These are phyloP conservation scores for Syngnathus typhle DNA, from an alignment of 2,113 vertebrate genomes.

Conservation along the genomic window DNA sequence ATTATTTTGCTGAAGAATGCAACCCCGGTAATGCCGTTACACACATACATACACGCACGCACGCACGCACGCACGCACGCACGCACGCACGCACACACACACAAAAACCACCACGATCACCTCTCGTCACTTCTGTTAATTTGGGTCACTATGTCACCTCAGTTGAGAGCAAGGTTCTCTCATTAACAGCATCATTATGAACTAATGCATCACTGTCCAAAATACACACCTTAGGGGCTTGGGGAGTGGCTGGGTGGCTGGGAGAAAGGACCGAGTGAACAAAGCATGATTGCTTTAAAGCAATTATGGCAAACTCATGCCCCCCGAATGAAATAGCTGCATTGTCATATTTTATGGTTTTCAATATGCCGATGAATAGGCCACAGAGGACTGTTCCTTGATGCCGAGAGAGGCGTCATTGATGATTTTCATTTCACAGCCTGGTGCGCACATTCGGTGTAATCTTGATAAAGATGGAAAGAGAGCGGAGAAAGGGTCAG, in stretches of 20 bases:
- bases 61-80: not conserved
- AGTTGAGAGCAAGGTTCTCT: slow-evolving; percentile 45
- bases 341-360: slow-evolving; percentile 61
- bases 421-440: slow-evolving; percentile 68
- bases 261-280: slow-evolving; percentile 37
- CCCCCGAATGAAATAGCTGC: slow-evolving; percentile 55
- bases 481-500: slow-evolving; percentile 30
- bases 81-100: not conserved
- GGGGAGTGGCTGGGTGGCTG: slow-evolving; percentile 7
- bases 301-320: slow-evolving; percentile 53
- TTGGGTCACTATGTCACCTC: slow-evolving; percentile 60
- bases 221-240: slow-evolving; percentile 25
- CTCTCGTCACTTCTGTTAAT: slow-evolving; percentile 41
- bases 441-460: slow-evolving; percentile 53
- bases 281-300: slow-evolving; percentile 56
- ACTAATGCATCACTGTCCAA: slow-evolving; percentile 59
- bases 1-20: not conserved
- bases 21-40: not conserved
- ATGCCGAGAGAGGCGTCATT: slow-evolving; percentile 43
- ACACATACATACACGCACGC: not conserved
- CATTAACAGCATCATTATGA: slow-evolving; percentile 52
- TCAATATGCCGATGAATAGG: slow-evolving; percentile 52
- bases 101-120: not conserved
- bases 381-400: slow-evolving; percentile 41
- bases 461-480: slow-evolving; percentile 40